Conservation (phyloP, 2,888 invertebrate genomes). For the Slavum lentiscoides region DNA sequence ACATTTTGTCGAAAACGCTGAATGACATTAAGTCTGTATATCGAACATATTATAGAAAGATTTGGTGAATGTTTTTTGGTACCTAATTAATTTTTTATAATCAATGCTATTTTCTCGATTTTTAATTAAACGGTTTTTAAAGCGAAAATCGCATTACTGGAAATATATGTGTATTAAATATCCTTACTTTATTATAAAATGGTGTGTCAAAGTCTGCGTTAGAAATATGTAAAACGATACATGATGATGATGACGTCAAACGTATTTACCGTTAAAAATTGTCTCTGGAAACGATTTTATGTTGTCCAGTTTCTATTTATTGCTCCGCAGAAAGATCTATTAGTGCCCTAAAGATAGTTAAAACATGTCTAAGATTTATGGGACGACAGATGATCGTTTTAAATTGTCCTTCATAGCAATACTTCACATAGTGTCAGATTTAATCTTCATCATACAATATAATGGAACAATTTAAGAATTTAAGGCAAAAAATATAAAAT, state of each 20-base stretch:
- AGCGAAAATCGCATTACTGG: too few species aligned
- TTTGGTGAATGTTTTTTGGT: too few species aligned
- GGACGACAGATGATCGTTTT: constrained; percentile 4
- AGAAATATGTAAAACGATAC: constrained; percentile 28
- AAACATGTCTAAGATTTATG: constrained; percentile 25
- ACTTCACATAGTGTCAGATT: constrained; percentile 26
- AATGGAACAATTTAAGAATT: constrained; percentile 31
- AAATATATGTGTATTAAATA: too few species aligned
- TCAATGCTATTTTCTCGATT: too few species aligned
- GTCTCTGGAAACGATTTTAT: background rate
- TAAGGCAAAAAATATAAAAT: constrained; percentile 28
- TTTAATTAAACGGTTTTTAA: too few species aligned
- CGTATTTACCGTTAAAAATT: background rate
- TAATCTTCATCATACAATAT: constrained; percentile 24
- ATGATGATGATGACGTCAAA: constrained; percentile 13
- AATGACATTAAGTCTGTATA: too few species aligned
- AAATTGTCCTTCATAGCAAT: constrained; percentile 33
- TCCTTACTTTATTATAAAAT: too few species aligned
- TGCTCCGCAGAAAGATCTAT: constrained; percentile 28
- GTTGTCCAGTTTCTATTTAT: constrained; percentile 18
- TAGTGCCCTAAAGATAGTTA: constrained; percentile 14
- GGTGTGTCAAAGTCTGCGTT: background rate
- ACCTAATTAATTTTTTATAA: too few species aligned
- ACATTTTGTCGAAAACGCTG: too few species aligned
- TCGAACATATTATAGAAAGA: too few species aligned